phyloP scores from a whole-genome alignment of 2,113 vertebrate species.

The Ranitomeya imitator region DNA sequence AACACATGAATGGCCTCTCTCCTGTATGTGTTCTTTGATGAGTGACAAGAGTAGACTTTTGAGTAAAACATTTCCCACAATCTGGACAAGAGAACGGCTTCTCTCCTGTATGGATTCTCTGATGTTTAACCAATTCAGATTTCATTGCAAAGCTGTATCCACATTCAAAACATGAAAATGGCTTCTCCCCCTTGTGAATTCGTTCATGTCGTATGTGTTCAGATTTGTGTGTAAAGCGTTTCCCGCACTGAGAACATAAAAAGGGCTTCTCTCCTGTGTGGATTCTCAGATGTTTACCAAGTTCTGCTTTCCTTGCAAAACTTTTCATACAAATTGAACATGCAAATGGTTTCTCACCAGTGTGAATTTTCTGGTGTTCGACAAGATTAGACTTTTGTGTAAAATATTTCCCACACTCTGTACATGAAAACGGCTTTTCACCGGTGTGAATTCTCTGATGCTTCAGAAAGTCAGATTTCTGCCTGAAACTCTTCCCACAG shows the following conservation, averaged over 20 bases:
- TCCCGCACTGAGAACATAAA: neutral
- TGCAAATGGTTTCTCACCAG: neutral
- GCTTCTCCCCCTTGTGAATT: neutral
- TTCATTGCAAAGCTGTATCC: neutral
- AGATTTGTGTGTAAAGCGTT: neutral
- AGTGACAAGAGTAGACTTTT: neutral
- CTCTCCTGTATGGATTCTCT: neutral
- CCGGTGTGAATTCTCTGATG: neutral
- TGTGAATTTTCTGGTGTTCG: neutral
- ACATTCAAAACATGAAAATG: neutral
- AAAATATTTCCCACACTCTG: neutral
- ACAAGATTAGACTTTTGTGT: neutral
- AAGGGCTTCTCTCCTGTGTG: too few species aligned
- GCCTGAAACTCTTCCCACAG: neutral
- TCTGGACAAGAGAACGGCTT: neutral
- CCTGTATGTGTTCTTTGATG: neutral
- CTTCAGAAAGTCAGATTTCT: slow-evolving; percentile 1
- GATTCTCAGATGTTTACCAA: neutral
- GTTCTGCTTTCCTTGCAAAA: neutral
- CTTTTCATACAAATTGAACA: neutral
- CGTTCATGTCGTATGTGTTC: neutral
- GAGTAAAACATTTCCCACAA: neutral
- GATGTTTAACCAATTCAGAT: neutral
- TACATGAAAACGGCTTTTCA: neutral
- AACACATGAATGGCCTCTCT: too few species aligned